These are phyloP conservation scores for Procambarus clarkii DNA, from an alignment of 1,140 invertebrate species.

Conservation along the genomic window DNA sequence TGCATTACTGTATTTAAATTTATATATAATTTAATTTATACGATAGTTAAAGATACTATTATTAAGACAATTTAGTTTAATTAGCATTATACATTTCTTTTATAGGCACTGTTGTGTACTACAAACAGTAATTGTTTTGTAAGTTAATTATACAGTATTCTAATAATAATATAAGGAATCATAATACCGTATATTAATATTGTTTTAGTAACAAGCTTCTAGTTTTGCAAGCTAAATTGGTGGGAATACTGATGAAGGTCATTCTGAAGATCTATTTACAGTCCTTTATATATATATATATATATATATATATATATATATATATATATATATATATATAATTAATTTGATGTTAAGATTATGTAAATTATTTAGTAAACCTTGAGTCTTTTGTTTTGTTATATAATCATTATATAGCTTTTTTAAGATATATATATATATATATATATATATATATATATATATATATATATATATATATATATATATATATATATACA, in stretches of 20 bases:
- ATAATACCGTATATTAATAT: neutral
- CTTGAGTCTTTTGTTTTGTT: neutral
- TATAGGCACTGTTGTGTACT: neutral
- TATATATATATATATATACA: too few relatives aligned
- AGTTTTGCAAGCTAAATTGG: neutral
- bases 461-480: too few relatives aligned
- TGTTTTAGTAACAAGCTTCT: neutral
- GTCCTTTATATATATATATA: neutral
- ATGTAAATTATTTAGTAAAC: neutral
- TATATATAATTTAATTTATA: neutral
- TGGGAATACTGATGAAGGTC: neutral
- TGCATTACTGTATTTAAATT: neutral
- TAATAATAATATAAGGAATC: neutral
- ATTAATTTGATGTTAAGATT: neutral
- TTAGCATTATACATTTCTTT: neutral
- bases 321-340: too few relatives aligned
- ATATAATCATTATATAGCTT: neutral
- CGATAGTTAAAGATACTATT: neutral
- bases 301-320: too few relatives aligned
- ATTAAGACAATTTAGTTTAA: neutral
- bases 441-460: too few relatives aligned
- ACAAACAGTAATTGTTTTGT: neutral
- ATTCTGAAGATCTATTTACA: conserved; percentile 10
- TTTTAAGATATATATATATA: neutral
- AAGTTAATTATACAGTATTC: neutral